Percentiles rank a stretch among this genome's conserved stretches.
Conservation (phyloP, 2,797 vertebrate genomes). For the Falco biarmicus region DNA sequence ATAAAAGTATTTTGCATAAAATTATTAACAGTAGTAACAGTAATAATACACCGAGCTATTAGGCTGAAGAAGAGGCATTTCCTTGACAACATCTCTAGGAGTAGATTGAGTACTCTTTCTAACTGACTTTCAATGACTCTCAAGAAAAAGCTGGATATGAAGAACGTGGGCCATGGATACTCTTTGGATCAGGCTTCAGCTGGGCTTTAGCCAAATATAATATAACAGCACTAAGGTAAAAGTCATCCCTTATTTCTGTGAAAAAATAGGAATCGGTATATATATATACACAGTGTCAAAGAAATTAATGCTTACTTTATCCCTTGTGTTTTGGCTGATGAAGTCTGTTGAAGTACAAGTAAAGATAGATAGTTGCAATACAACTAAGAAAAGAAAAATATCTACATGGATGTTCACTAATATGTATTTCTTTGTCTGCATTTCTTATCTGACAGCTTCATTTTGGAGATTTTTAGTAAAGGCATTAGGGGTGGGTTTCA, state of each 20-base stretch:
- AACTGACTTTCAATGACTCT: neutral
- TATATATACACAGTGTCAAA: neutral
- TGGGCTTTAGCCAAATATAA: neutral
- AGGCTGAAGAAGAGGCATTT: neutral
- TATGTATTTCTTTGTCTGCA: constrained; percentile 16
- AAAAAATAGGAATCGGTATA: neutral
- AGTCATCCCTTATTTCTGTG: neutral
- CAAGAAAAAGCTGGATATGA: neutral
- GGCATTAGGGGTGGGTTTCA: neutral
- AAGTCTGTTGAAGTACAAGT: neutral
- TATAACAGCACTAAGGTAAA: neutral
- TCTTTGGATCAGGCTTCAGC: neutral
- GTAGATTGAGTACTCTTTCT: neutral
- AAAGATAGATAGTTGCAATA: neutral
- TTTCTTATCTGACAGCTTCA: constrained; percentile 28
- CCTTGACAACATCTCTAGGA: neutral
- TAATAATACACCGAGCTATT: neutral
- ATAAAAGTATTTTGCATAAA: neutral
- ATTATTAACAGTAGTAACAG: neutral
- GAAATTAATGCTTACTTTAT: neutral
- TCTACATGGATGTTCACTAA: neutral
- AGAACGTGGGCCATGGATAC: neutral
- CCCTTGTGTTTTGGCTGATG: neutral
- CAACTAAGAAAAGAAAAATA: neutral
- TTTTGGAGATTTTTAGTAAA: neutral